A percentile compares a stretch with the other conserved stretches of the same genome.
Evolutionary conservation across 2,888 invertebrate species (phyloP).

Genomic region (Cephus runcator): DNA sequence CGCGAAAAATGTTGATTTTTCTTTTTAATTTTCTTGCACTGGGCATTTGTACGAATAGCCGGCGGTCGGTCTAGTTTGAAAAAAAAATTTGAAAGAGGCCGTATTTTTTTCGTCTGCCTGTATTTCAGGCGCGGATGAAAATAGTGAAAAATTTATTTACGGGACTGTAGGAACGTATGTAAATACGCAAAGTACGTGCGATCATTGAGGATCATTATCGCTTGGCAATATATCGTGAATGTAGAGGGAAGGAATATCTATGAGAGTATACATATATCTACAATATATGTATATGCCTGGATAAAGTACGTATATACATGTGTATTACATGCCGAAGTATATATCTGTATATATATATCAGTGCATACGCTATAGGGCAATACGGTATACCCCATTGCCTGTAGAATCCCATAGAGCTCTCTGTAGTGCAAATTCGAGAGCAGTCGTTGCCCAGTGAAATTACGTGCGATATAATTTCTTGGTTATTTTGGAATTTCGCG

Average conservation of each 20-base stretch:
- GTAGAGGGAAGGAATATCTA: neutral
- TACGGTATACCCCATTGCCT: neutral
- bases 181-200: conserved; percentile 2
- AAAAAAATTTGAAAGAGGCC: neutral
- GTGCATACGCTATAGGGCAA: neutral
- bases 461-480: neutral
- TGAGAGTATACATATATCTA: too few species aligned
- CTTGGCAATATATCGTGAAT: neutral
- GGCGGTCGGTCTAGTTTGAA: neutral
- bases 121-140: neutral
- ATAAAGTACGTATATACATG: too few species aligned
- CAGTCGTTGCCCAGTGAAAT: neutral
- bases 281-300: too few species aligned
- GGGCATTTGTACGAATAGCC: too few species aligned
- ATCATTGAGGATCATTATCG: conserved; percentile 26
- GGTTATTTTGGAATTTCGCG: neutral
- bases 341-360: too few species aligned
- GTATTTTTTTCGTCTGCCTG: neutral
- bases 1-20: neutral
- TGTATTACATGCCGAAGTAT: too few species aligned
- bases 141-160: neutral
- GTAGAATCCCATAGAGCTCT: neutral
- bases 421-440: neutral
- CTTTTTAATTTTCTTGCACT: neutral
- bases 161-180: neutral